Percentiles rank a stretch among this genome's conserved stretches.
Conservation (phyloP, 2,797 vertebrate genomes). For the Tachyglossus aculeatus region DNA sequence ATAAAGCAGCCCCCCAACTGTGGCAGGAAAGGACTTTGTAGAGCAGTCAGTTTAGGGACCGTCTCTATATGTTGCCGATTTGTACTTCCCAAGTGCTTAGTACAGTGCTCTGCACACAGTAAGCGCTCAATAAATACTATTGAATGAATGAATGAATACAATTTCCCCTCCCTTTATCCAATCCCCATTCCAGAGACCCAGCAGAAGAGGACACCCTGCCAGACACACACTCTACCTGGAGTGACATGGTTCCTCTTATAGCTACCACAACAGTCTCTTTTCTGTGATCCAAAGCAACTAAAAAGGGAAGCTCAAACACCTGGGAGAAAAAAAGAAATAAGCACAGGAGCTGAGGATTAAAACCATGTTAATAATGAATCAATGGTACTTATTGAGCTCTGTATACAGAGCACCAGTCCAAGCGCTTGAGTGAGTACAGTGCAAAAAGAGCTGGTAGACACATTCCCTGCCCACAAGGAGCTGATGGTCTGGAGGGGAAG, state of each 20-base stretch:
- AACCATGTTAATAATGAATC: background rate
- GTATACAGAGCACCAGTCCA: too few species aligned
- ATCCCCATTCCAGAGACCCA: background rate
- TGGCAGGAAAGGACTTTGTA: fast-evolving
- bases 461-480: too few species aligned
- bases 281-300: slow-evolving; percentile 93
- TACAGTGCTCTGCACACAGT: too few species aligned
- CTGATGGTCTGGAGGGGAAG: too few species aligned
- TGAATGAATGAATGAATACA: too few species aligned
- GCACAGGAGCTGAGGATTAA: background rate
- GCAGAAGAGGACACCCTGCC: too few species aligned
- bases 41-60: fast-evolving
- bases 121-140: too few species aligned
- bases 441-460: too few species aligned
- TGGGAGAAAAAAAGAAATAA: slow-evolving; percentile 54
- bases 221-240: slow-evolving; percentile 77
- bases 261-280: slow-evolving; percentile 91
- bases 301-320: slow-evolving; percentile 97
- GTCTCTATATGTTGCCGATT: too few species aligned
- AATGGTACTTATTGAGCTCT: background rate
- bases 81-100: too few species aligned
- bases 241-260: slow-evolving; percentile 93
- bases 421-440: too few species aligned
- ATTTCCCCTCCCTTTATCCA: background rate
- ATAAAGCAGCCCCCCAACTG: background rate